Evolutionary conservation across 2,113 vertebrate species (phyloP).

Genomic region (Perccottus glenii): DNA sequence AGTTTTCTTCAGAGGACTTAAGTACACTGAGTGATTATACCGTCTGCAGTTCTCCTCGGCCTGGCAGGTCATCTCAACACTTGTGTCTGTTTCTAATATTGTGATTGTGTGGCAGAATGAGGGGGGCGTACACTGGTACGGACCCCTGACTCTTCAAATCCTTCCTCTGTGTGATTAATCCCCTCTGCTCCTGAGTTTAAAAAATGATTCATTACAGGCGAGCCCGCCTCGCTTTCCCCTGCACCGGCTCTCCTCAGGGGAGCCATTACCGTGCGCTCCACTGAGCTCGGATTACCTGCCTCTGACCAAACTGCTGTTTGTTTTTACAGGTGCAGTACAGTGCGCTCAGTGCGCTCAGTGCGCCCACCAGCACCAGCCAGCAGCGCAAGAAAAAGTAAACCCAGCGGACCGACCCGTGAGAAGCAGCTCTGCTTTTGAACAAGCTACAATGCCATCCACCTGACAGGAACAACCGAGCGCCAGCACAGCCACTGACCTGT

Average conservation of each 20-base stretch:
- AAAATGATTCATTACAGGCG: constrained; percentile 98
- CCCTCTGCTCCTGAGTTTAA: constrained; percentile 95
- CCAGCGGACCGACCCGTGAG: constrained; percentile 37
- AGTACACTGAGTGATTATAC: constrained; percentile 62
- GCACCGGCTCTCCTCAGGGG: constrained; percentile 85
- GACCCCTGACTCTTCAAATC: constrained; percentile 95
- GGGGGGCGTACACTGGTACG: constrained; percentile 74
- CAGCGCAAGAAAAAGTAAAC: constrained; percentile 85
- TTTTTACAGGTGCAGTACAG: constrained; percentile 98
- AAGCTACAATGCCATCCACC: constrained; percentile 45
- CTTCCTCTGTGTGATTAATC: constrained; percentile 97
- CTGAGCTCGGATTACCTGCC: constrained; percentile 91
- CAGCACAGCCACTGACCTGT: constrained; percentile 55
- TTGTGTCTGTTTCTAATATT: constrained; percentile 92
- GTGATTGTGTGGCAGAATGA: constrained; percentile 79
- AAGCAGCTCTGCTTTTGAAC: constrained; percentile 55
- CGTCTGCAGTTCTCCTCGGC: constrained; percentile 59
- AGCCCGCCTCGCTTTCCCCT: constrained; percentile 86
- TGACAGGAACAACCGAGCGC: constrained; percentile 62
- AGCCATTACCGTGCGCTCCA: constrained; percentile 88
- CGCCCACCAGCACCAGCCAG: constrained; percentile 82
- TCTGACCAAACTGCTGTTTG: constrained; percentile 87
- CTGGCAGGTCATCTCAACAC: constrained; percentile 71
- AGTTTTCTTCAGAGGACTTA: constrained; percentile 63
- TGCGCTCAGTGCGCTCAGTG: constrained; percentile 85